phyloP scores from a whole-genome alignment of 1,140 invertebrate genomes.

The Heliconius hermathena region DNA sequence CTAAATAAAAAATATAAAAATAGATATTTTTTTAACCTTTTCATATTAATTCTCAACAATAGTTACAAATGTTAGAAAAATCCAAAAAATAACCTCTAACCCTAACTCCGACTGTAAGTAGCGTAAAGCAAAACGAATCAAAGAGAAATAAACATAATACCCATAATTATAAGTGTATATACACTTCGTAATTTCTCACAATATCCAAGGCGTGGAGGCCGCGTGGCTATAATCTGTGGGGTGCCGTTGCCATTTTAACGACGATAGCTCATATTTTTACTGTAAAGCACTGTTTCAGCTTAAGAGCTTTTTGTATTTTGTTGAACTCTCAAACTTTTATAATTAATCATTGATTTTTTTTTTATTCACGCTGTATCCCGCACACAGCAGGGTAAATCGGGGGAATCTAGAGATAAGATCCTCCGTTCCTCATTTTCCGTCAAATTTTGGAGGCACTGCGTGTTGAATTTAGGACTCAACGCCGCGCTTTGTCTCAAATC shows the following conservation, averaged over 20 bases:
- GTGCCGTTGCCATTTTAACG: slow-evolving; percentile 18
- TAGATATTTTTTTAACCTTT: no score
- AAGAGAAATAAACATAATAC: slow-evolving; percentile 4
- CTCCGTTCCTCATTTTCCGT: no score
- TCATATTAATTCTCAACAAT: no score
- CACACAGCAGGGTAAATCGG: no score
- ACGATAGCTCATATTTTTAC: slow-evolving; percentile 11
- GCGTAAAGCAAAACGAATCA: slow-evolving; percentile 5
- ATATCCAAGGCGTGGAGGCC: slow-evolving; percentile 23
- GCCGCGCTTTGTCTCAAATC: no score
- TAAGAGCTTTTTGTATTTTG: slow-evolving; percentile 1
- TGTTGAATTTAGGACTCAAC: no score
- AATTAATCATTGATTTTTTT: background rate
- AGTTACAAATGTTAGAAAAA: no score
- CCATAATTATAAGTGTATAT: slow-evolving; percentile 15
- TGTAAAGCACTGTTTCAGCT: slow-evolving; percentile 2
- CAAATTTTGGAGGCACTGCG: no score
- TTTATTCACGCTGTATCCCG: background rate
- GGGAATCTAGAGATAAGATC: no score
- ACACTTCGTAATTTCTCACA: slow-evolving; percentile 8
- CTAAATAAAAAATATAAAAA: no score
- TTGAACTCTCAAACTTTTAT: background rate
- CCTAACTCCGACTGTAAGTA: background rate
- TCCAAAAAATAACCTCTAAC: background rate
- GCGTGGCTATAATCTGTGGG: slow-evolving; percentile 20